Evolutionary conservation across 1,140 invertebrate genomes (phyloP).

Genomic region (Drosophila ercepeae): DNA sequence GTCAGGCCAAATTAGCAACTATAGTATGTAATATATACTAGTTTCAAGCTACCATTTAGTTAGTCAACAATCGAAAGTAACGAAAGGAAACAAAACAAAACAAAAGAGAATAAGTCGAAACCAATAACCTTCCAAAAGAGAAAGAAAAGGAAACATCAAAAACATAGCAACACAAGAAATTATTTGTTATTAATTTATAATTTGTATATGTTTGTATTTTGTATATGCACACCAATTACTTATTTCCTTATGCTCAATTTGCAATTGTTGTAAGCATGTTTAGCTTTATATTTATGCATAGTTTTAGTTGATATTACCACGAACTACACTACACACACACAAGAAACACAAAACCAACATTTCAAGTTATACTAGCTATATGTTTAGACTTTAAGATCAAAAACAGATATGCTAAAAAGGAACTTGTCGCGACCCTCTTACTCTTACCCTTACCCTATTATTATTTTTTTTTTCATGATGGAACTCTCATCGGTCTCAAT

Average conservation of each 20-base stretch:
- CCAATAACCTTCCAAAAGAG: slow-evolving; percentile 59
- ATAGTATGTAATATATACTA: slow-evolving; percentile 55
- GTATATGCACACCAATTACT: slow-evolving; percentile 73
- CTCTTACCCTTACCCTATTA: not conserved
- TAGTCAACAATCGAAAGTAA: slow-evolving; percentile 46
- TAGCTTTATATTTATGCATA: slow-evolving; percentile 78
- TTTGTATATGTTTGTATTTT: slow-evolving; percentile 55
- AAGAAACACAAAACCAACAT: slow-evolving; percentile 5
- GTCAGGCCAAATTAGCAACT: slow-evolving; percentile 81
- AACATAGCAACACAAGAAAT: slow-evolving; percentile 40
- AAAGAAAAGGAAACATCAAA: slow-evolving; percentile 27
- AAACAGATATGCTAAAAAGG: slow-evolving; percentile 6
- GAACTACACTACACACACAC: slow-evolving; percentile 9
- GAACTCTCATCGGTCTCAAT: too few species aligned
- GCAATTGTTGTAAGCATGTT: slow-evolving; percentile 61
- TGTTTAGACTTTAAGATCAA: slow-evolving; percentile 45
- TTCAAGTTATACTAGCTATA: slow-evolving; percentile 56
- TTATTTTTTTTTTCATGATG: too few species aligned
- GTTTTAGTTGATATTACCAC: slow-evolving; percentile 73
- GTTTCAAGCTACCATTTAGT: slow-evolving; percentile 49
- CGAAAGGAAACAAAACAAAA: slow-evolving; percentile 9
- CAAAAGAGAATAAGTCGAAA: slow-evolving; percentile 24
- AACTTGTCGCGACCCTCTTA: not conserved
- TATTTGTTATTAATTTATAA: slow-evolving; percentile 67
- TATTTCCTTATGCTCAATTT: slow-evolving; percentile 77